phyloP scores from a whole-genome alignment of 2,113 vertebrate genomes.

The Rhinoderma darwinii region DNA sequence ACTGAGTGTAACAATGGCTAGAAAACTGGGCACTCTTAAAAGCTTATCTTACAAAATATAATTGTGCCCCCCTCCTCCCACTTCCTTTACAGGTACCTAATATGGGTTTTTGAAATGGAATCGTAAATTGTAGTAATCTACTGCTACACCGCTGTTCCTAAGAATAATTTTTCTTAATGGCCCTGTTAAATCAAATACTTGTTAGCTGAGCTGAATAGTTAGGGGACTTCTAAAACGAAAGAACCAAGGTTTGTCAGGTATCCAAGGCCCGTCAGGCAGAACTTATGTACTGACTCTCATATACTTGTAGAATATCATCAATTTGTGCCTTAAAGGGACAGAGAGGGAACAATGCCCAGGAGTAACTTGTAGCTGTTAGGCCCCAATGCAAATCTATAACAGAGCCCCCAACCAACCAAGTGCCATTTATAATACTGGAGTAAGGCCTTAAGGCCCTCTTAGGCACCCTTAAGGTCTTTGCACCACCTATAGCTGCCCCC shows the following conservation, averaged over 20 bases:
- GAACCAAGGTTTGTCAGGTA: constrained; percentile 67
- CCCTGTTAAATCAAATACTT: constrained; percentile 67
- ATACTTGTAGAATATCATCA: constrained; percentile 64
- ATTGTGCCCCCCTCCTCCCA: background rate
- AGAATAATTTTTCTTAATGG: constrained; percentile 67
- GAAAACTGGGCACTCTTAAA: constrained; percentile 26
- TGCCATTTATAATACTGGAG: too few species aligned
- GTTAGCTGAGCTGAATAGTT: constrained; percentile 66
- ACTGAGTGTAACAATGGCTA: background rate
- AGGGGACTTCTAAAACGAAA: constrained; percentile 68
- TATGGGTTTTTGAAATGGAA: constrained; percentile 61
- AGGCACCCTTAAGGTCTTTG: too few species aligned
- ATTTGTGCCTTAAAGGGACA: background rate
- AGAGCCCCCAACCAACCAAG: too few species aligned
- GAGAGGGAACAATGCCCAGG: background rate
- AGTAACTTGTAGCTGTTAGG: too few species aligned
- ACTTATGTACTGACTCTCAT: constrained; percentile 66
- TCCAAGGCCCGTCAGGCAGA: constrained; percentile 68
- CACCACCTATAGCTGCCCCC: too few species aligned
- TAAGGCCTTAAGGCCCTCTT: too few species aligned
- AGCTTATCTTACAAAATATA: constrained; percentile 19
- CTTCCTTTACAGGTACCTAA: constrained; percentile 55
- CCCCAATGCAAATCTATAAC: too few species aligned
- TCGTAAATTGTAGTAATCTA: constrained; percentile 63
- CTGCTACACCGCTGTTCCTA: constrained; percentile 65